These are phyloP conservation scores for Peromyscus aztecus DNA, from an alignment of 2,797 vertebrate genomes.

Conservation along the genomic window DNA sequence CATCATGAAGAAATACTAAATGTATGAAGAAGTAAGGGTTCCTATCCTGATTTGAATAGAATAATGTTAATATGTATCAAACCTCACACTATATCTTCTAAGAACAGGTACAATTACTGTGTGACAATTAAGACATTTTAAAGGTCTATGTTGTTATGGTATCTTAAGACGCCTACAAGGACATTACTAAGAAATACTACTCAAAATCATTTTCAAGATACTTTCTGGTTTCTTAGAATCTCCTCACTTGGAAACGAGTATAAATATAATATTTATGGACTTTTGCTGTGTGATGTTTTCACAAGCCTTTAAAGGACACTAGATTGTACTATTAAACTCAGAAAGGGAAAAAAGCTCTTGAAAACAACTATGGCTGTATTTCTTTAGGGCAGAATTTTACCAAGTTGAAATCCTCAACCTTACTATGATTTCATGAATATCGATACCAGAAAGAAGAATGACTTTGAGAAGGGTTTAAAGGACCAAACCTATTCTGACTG, in stretches of 20 bases:
- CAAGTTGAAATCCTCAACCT: slow-evolving; percentile 58
- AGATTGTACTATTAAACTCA: slow-evolving; percentile 77
- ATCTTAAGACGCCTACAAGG: slow-evolving; percentile 42
- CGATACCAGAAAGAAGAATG: slow-evolving; percentile 30
- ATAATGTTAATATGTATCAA: neutral
- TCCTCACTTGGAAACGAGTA: slow-evolving; percentile 49
- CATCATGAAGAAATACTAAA: neutral
- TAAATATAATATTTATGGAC: slow-evolving; percentile 26
- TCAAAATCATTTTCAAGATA: slow-evolving; percentile 48
- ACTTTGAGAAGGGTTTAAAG: slow-evolving; percentile 58
- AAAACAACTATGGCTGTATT: slow-evolving; percentile 49
- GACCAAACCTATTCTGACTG: slow-evolving; percentile 29
- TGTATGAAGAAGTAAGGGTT: neutral
- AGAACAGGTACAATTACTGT: neutral
- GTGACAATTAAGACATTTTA: neutral
- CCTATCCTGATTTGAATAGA: neutral
- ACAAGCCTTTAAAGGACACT: slow-evolving; percentile 70
- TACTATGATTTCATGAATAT: slow-evolving; percentile 64
- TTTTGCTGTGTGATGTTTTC: slow-evolving; percentile 69
- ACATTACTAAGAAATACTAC: slow-evolving; percentile 55
- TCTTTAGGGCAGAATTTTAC: slow-evolving; percentile 64
- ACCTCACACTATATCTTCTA: neutral
- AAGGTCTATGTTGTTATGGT: neutral
- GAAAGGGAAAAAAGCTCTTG: slow-evolving; percentile 18
- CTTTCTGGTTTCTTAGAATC: slow-evolving; percentile 49